A percentile compares a stretch with the other conserved stretches of the same genome.
Evolutionary conservation across 1,140 invertebrate genomes (phyloP).

Genomic region (Lordiphosa collinella): DNA sequence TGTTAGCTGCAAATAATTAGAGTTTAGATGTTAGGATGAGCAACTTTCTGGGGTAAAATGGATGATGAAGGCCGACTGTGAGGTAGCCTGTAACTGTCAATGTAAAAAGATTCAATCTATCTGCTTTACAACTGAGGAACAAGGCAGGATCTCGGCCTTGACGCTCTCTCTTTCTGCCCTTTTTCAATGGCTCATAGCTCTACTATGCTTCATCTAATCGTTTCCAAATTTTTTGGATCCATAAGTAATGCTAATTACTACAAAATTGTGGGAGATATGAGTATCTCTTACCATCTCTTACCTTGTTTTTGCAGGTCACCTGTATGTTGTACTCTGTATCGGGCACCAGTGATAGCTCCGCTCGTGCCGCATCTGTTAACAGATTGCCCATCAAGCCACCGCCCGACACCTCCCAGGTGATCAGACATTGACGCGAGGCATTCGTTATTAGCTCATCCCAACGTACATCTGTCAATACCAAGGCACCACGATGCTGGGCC

Average conservation of each 20-base stretch:
- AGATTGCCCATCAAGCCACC: constrained; percentile 90
- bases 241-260: no score
- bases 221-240: no score
- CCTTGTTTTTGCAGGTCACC: constrained; percentile 81
- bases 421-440: constrained; percentile 85
- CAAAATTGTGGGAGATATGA: no score
- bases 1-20: constrained; percentile 45
- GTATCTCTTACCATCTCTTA: constrained; percentile 2
- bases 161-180: no score
- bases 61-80: not conserved
- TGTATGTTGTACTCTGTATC: constrained; percentile 90
- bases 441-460: constrained; percentile 84
- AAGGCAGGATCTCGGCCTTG: no score
- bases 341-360: constrained; percentile 89
- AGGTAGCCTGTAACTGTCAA: no score
- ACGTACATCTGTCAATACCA: constrained; percentile 88
- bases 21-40: not conserved
- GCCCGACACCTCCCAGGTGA: constrained; percentile 91
- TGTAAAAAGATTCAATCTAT: no score
- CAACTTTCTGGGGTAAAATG: not conserved
- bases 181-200: no score
- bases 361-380: constrained; percentile 88
- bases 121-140: no score
- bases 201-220: no score
- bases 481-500: constrained; percentile 70